phyloP scores from a whole-genome alignment of 2,797 vertebrate genomes.

The Masticophis lateralis region DNA sequence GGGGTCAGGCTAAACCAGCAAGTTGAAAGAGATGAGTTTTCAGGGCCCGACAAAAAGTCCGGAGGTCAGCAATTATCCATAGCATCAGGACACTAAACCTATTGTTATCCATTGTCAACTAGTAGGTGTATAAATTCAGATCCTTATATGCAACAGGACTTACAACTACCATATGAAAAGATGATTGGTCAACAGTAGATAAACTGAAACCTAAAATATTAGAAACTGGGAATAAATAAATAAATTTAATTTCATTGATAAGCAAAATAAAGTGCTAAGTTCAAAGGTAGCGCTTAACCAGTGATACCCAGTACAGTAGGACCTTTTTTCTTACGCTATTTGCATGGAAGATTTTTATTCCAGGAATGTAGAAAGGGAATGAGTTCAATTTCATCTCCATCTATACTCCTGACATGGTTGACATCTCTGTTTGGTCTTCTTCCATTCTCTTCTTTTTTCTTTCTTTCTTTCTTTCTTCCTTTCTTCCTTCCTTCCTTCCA shows the following conservation, averaged over 20 bases:
- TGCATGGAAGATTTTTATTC: background rate
- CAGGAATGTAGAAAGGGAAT: background rate
- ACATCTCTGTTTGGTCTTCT: background rate
- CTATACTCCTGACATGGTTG: background rate
- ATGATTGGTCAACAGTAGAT: background rate
- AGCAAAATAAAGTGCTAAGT: background rate
- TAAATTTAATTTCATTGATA: background rate
- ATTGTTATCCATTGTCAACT: background rate
- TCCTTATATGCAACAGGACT: background rate
- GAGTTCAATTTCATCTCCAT: background rate
- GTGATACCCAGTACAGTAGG: background rate
- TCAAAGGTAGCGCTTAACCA: background rate
- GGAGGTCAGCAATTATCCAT: too few species aligned
- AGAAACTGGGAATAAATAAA: background rate
- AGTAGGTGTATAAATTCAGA: background rate
- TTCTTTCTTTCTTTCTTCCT: too few species aligned
- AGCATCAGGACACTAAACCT: background rate
- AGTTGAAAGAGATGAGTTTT: too few species aligned
- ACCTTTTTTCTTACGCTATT: background rate
- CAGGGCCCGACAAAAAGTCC: too few species aligned
- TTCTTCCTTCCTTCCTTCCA: background rate
- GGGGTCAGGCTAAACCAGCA: too few species aligned
- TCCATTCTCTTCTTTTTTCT: background rate
- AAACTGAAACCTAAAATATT: slow-evolving; percentile 2
- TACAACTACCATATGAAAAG: background rate